Evolutionary conservation across 2,797 vertebrate genomes (phyloP).

Genomic region (Pseudochirops corinnae): DNA sequence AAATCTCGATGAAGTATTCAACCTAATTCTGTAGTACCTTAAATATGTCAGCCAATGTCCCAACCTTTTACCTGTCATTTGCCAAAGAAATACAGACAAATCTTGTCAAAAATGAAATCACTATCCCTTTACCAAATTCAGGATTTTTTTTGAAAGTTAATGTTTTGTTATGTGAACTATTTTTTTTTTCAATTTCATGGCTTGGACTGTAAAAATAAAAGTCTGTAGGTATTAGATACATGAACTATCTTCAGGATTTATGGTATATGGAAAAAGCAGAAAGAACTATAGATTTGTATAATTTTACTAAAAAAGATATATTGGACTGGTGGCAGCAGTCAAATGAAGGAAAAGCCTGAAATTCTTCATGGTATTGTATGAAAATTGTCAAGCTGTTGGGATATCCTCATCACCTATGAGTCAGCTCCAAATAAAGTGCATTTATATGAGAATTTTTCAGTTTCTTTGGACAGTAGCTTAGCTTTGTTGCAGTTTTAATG

Average conservation of each 20-base stretch:
- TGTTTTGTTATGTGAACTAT: slow-evolving; percentile 44
- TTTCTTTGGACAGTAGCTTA: slow-evolving; percentile 81
- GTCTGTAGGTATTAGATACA: slow-evolving; percentile 64
- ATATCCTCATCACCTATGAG: slow-evolving; percentile 76
- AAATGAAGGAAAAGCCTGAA: slow-evolving; percentile 79
- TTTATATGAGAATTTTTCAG: slow-evolving; percentile 80
- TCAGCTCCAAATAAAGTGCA: slow-evolving; percentile 76
- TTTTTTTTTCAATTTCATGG: slow-evolving; percentile 62
- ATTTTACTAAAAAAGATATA: slow-evolving; percentile 83
- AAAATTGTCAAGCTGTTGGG: slow-evolving; percentile 82
- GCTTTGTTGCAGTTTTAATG: slow-evolving; percentile 79
- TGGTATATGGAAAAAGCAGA: slow-evolving; percentile 54
- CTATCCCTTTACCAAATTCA: slow-evolving; percentile 72
- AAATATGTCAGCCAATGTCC: slow-evolving; percentile 67
- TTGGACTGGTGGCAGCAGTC: slow-evolving; percentile 73
- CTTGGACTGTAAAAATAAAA: slow-evolving; percentile 63
- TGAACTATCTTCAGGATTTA: slow-evolving; percentile 79
- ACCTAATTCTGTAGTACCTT: background rate
- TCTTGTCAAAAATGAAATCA: slow-evolving; percentile 72
- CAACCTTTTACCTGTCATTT: slow-evolving; percentile 66
- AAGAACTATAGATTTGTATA: slow-evolving; percentile 80
- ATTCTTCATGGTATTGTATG: slow-evolving; percentile 80
- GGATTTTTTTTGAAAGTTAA: slow-evolving; percentile 54
- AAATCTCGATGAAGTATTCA: slow-evolving; percentile 72
- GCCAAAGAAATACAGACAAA: slow-evolving; percentile 68